Base-by-base conservation (phyloP, 2,113 vertebrate genomes). In the Spermophilus dauricus region DNA sequence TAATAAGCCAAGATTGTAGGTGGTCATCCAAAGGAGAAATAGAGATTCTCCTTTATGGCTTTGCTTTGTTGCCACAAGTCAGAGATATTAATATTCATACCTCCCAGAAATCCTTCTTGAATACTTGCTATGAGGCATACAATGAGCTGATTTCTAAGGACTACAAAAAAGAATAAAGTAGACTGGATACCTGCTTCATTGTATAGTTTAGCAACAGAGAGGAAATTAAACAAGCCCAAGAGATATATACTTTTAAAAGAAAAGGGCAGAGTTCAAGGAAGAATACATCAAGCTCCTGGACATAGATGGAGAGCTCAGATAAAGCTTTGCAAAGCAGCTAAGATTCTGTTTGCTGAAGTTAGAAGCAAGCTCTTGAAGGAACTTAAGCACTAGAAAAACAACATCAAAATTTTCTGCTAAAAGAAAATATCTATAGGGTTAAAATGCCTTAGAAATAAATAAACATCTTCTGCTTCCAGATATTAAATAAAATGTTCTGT, bases 131-230 rank as follows among this genome's bases (percentile, higher is more conserved):
- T 30, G 24, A 92, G 7, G 22, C 37, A 80, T 65, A 51, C 56
- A 80, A 30, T 82, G 13, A 91, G 24, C 5, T 12, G 37, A 28
- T 90, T 95, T 98, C 84, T 87, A 92, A 89, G 63, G 37, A 34
- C 65, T 30, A 83, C 13, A 94, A 53, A 93, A 78, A 39, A 80
- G n/a, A 83, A 87, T 61, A 89, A 17, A 4, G 14, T 22, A 37
- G 34, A 37, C 2, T 65, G 84, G 37, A 56, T 75, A 48, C 0
- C 48, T 91, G 53, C 51, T 78, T 63, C 86, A 75, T 61, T 82
- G 26, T 32, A 48, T 28, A 72, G n/a, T 45, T 90, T 72, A 56
- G 72, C 11, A 65, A 26, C 1, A 63, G 10, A 61, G 58, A 85
- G 24, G 72, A 89, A 89, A 91, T 51, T n/a, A 86, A 89, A 92